Base-by-base conservation (phyloP, 1,140 invertebrate species). In the Trialeurodes vaporariorum region DNA sequence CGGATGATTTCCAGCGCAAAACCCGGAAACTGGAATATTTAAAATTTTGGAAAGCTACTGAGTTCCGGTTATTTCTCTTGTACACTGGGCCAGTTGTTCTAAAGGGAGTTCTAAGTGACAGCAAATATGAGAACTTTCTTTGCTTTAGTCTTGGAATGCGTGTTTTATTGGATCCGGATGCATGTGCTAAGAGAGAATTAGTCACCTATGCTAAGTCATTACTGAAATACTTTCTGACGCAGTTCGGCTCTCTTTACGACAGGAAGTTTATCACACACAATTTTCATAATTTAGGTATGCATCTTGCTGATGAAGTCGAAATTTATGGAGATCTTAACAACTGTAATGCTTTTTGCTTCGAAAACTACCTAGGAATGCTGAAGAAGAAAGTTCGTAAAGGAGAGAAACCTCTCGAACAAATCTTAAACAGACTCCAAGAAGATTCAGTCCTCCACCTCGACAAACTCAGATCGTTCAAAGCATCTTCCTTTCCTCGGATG, bases 301-400 rank as follows among this genome's bases (percentile, higher is more conserved):
- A 82, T 74, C 65, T 83, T 26, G 64, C 73, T 60, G 71, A 75
- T 68, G 79, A 83, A 75, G 77, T 75, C 21, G 68, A 69, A 71
- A 69, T 69, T 12, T 77, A 76, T 75, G 79, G 79, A 2, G 25
- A 71, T 26, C 68, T 81, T 26, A 77, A 81, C 68, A 72, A 70
- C 27, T 75, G 74, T 66, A 77, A 75, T 63, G 72, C 77, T 22
- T 82, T 81, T 72, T 68, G 71, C 24, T 81, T 80, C 76, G 80
- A 83, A 75, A 80, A 77, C 71, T 76, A 74, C 67, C 69, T 81
- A 60, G 64, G 73, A 60, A 65, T 72, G 63, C 69, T 81, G n/a
- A 81, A 81, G 74, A 72, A 68, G 40, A 62, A 71, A 11, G 27
- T 77, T 25, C 67, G 71, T 59, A 72, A 70, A 64, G 67, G 70